Conservation (phyloP, 2,888 invertebrate genomes). For the Hirtodrosophila histrioides region DNA sequence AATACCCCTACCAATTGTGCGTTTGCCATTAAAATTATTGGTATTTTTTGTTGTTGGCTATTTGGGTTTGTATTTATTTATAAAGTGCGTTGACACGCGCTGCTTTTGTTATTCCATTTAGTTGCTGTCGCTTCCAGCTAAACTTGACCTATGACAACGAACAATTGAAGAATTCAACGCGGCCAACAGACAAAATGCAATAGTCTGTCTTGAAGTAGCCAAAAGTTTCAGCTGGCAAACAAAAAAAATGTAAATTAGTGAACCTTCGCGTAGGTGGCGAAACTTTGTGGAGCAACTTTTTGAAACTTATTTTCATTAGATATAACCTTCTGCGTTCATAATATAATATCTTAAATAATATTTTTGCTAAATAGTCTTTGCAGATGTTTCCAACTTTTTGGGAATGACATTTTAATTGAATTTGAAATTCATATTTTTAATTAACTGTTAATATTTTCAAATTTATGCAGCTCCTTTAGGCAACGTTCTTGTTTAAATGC, state of each 20-base stretch:
- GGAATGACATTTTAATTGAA: too few relatives aligned
- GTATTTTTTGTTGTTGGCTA: background rate
- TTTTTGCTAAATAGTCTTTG: too few relatives aligned
- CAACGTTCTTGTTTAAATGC: too few relatives aligned
- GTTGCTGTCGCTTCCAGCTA: slow-evolving; percentile 7
- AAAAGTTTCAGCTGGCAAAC: slow-evolving; percentile 13
- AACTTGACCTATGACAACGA: slow-evolving; percentile 34
- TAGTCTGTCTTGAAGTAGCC: slow-evolving; percentile 11
- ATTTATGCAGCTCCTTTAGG: too few relatives aligned
- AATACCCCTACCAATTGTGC: background rate
- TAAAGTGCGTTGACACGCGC: slow-evolving; percentile 23
- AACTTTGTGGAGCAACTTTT: slow-evolving; percentile 4
- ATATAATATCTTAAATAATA: background rate
- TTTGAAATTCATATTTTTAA: too few relatives aligned
- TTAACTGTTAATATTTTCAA: too few relatives aligned
- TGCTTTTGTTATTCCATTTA: slow-evolving; percentile 15
- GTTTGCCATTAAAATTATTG: background rate
- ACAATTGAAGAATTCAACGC: slow-evolving; percentile 3
- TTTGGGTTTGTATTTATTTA: slow-evolving; percentile 15
- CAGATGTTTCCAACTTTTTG: too few relatives aligned
- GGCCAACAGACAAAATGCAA: slow-evolving; percentile 2
- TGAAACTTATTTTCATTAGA: background rate
- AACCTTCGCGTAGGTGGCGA: background rate
- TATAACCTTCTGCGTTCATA: slow-evolving; percentile 14
- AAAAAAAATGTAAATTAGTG: background rate